These are phyloP conservation scores for Thumatha senex DNA, from an alignment of 2,888 invertebrate genomes.

Conservation along the genomic window DNA sequence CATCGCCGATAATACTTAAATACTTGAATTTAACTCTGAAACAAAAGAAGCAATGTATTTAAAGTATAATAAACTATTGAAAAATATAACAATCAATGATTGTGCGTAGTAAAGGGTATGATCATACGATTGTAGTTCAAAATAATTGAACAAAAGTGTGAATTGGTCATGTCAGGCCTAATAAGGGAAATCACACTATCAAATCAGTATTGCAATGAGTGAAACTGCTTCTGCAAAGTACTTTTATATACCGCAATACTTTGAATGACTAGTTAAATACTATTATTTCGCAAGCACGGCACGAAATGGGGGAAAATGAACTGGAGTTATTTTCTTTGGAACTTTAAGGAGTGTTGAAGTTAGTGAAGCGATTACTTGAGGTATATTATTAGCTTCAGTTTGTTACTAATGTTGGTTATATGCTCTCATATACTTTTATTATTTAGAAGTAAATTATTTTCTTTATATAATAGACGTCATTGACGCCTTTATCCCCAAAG, in stretches of 20 bases:
- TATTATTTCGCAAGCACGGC: conserved; percentile 13
- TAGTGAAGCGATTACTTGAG: conserved; percentile 10
- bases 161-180: conserved; percentile 28
- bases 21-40: conserved; percentile 22
- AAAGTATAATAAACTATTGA: conserved; percentile 11
- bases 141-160: conserved; percentile 39
- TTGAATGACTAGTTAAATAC: conserved; percentile 26
- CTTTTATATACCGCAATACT: conserved; percentile 19
- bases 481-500: too few relatives aligned
- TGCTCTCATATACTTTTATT: neutral
- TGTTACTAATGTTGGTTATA: conserved; percentile 2
- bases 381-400: conserved; percentile 7
- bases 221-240: conserved; percentile 22
- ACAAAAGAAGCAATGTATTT: conserved; percentile 35
- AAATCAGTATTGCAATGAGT: conserved; percentile 22
- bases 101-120: conserved; percentile 14
- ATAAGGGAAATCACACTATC: conserved; percentile 30
- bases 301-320: conserved; percentile 12
- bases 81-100: conserved; percentile 25
- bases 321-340: conserved; percentile 9
- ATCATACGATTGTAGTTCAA: conserved; percentile 31
- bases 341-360: conserved; percentile 9
- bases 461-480: too few relatives aligned
- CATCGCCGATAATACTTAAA: conserved; percentile 45
- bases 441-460: too few relatives aligned